Percentiles rank a stretch among this genome's conserved stretches.
Evolutionary conservation across 2,797 vertebrate species (phyloP).

Genomic region (Centropyge bicolor): DNA sequence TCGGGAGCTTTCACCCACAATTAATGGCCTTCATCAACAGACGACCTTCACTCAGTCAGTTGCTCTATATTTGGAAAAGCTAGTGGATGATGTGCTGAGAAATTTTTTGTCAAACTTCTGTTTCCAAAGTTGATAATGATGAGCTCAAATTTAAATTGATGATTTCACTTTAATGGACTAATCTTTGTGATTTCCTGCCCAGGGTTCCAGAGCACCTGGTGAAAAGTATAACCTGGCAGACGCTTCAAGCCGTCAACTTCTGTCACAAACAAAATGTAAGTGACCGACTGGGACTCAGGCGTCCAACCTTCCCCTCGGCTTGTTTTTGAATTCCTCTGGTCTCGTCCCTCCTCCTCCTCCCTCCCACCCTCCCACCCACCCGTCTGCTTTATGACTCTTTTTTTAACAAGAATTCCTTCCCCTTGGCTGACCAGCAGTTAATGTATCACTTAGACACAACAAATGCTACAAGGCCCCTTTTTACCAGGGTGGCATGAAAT

Average conservation of each 20-base stretch:
- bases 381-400: slow-evolving; percentile 61
- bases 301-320: slow-evolving; percentile 16
- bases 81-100: not conserved
- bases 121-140: too few species aligned
- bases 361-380: slow-evolving; percentile 35
- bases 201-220: slow-evolving; percentile 92
- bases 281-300: not conserved
- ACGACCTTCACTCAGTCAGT: too few species aligned
- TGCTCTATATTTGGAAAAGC: not conserved
- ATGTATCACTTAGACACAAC: slow-evolving; percentile 74
- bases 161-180: not conserved
- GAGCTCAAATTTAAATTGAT: not conserved
- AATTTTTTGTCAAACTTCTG: not conserved
- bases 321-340: slow-evolving; percentile 51
- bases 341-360: slow-evolving; percentile 53
- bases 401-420: slow-evolving; percentile 79
- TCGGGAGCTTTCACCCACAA: not conserved
- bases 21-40: not conserved
- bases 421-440: slow-evolving; percentile 69
- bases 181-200: slow-evolving; percentile 13
- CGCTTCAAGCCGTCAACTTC: slow-evolving; percentile 94
- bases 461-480: slow-evolving; percentile 38
- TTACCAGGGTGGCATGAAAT: slow-evolving; percentile 35
- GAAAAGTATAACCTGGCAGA: slow-evolving; percentile 95
- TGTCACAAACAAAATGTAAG: slow-evolving; percentile 93